Percentiles rank a stretch among this genome's conserved stretches.
These are phyloP conservation scores for Pelecanus crispus DNA, from an alignment of 2,113 vertebrate species.

Conservation along the genomic window DNA sequence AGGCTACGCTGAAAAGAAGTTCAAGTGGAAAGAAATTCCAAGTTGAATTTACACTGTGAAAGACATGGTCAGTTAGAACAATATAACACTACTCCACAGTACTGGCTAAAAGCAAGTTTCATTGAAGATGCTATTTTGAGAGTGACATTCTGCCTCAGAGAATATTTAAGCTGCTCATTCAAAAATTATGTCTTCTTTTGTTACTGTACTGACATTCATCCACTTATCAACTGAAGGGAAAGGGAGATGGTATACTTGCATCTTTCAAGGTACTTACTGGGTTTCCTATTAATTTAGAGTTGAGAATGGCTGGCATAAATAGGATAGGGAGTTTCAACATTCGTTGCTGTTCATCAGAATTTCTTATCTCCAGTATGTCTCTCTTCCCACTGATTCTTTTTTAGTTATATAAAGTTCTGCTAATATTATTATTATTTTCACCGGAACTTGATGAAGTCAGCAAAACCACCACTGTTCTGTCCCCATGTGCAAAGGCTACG, in stretches of 20 bases:
- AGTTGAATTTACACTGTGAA: background rate
- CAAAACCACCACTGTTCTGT: background rate
- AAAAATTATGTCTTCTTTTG: background rate
- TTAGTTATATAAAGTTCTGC: background rate
- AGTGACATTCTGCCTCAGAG: background rate
- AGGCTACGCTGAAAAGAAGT: background rate
- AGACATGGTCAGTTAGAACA: background rate
- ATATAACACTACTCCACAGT: background rate
- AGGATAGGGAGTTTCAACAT: background rate
- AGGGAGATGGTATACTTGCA: background rate
- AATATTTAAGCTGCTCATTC: background rate
- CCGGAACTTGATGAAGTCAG: background rate
- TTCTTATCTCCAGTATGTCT: background rate
- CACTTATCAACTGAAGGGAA: background rate
- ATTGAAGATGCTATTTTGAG: background rate
- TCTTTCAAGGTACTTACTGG: background rate
- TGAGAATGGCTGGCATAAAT: background rate
- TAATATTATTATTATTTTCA: background rate
- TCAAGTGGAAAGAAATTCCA: background rate
- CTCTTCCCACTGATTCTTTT: background rate
- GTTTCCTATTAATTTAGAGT: background rate
- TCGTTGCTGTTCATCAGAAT: background rate
- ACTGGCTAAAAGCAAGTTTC: background rate
- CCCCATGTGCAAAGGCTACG: background rate
- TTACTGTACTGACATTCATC: background rate